Evolutionary conservation across 2,113 vertebrate species (phyloP).

Genomic region (Bos indicus): DNA sequence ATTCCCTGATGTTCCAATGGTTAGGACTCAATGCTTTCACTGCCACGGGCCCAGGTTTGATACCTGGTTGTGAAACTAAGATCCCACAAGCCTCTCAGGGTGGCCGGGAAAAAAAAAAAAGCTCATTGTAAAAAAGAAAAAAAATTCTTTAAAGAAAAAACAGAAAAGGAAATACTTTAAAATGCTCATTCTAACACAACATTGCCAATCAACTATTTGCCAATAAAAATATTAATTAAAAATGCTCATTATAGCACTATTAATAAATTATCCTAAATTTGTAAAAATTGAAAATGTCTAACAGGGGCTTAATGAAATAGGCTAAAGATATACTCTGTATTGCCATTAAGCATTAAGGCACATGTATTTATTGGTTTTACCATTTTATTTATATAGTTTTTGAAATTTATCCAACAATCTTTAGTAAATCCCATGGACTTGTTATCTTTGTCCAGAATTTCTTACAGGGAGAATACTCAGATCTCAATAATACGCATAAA

Average conservation of each 20-base stretch:
- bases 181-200: not conserved
- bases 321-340: not conserved
- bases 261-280: not conserved
- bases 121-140: not conserved
- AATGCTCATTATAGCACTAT: not conserved
- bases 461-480: not conserved
- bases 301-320: not conserved
- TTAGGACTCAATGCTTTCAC: not conserved
- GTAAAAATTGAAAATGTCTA: not conserved
- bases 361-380: not conserved
- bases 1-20: not conserved
- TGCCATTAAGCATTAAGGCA: not conserved
- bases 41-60: not conserved
- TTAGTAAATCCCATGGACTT: not conserved
- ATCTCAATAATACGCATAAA: not conserved
- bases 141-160: not conserved
- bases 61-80: not conserved
- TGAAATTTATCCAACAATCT: not conserved
- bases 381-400: not conserved
- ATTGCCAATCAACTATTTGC: not conserved
- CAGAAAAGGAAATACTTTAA: not conserved
- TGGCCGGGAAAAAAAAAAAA: not conserved
- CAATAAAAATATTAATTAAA: not conserved
- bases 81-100: not conserved
- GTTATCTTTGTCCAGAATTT: not conserved